Percentiles rank a stretch among this genome's conserved stretches.
Evolutionary conservation across 2,888 invertebrate genomes (phyloP).

Genomic region (Exocentrus adspersus): DNA sequence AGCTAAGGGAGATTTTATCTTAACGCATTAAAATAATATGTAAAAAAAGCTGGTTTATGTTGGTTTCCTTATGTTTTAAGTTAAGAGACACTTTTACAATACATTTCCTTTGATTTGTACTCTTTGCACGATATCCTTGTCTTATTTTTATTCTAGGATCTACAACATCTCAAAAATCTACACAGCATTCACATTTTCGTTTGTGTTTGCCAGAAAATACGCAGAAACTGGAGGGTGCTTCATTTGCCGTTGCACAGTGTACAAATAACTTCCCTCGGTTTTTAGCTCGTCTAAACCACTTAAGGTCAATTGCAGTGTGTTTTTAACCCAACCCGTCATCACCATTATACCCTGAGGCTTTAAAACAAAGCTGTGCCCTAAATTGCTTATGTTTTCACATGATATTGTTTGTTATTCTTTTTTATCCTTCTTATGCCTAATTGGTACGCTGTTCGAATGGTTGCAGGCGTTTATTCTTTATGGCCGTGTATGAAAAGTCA

Average conservation of each 20-base stretch:
- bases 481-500: too few relatives aligned
- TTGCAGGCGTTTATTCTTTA: not conserved
- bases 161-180: too few relatives aligned
- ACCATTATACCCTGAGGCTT: conserved; percentile 37
- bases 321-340: conserved; percentile 48
- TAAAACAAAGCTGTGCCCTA: conserved; percentile 12
- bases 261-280: conserved; percentile 44
- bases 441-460: not conserved
- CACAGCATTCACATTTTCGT: conserved; percentile 48
- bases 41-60: too few relatives aligned
- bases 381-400: conserved; percentile 12
- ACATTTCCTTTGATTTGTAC: too few relatives aligned
- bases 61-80: too few relatives aligned
- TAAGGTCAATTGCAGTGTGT: conserved; percentile 50
- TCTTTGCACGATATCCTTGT: too few relatives aligned
- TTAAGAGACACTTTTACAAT: too few relatives aligned
- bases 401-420: conserved; percentile 19
- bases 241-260: conserved; percentile 27
- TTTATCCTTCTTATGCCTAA: not conserved
- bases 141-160: too few relatives aligned
- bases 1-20: too few relatives aligned
- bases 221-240: not conserved
- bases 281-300: conserved; percentile 46
- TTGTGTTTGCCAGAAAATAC: conserved; percentile 30
- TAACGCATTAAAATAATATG: too few relatives aligned